A percentile compares a stretch with the other conserved stretches of the same genome.
phyloP scores from a whole-genome alignment of 1,140 invertebrate species.

The Onthophagus taurus region DNA sequence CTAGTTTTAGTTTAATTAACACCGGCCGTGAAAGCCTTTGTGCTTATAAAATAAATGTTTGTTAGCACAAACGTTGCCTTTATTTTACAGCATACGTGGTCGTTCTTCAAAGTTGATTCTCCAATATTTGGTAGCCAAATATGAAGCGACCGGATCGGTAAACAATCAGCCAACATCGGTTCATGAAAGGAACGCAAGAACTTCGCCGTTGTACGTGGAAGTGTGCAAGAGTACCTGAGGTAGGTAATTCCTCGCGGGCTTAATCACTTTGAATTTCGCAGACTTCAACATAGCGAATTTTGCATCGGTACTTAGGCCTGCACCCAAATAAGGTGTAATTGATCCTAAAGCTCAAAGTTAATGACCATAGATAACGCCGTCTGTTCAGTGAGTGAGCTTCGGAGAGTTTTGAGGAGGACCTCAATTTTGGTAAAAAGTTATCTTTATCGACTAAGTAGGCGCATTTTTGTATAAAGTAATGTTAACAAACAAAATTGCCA shows the following conservation, averaged over 20 bases:
- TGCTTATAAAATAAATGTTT: constrained; percentile 13
- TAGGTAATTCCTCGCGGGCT: constrained; percentile 3
- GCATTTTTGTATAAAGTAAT: too few species aligned
- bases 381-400: constrained; percentile 25
- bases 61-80: constrained; percentile 18
- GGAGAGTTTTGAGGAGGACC: constrained; percentile 18
- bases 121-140: constrained; percentile 12
- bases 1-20: too few species aligned
- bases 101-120: constrained; percentile 14
- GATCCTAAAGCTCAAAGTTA: too few species aligned
- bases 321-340: constrained; percentile 23
- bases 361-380: too few species aligned
- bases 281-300: constrained; percentile 16
- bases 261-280: constrained; percentile 10
- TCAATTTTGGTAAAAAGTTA: too few species aligned
- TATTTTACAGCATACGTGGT: constrained; percentile 17
- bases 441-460: too few species aligned
- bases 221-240: constrained; percentile 7
- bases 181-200: constrained; percentile 13
- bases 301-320: constrained; percentile 23
- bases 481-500: too few species aligned
- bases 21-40: too few species aligned
- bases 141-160: constrained; percentile 12
- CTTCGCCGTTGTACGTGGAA: constrained; percentile 12
- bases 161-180: constrained; percentile 13